Base-by-base conservation (phyloP, 1,140 invertebrate genomes). In the Drosophila repleta region DNA sequence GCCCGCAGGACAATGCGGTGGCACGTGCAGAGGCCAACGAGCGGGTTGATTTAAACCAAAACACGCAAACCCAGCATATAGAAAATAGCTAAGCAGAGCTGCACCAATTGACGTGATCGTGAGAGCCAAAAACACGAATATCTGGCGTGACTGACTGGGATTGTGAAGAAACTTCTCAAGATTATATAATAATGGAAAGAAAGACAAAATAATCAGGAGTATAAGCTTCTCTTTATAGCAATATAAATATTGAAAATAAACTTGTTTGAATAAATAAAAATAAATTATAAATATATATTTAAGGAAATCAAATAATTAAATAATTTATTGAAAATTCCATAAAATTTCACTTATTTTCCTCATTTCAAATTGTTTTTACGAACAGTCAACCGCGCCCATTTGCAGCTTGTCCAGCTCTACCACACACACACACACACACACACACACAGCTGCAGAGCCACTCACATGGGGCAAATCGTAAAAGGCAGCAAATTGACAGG, bases 401-500 rank as follows among this genome's bases (percentile, higher is more conserved):
- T 43, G n/a, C 17, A 46, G 17, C 13, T 56, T 55, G 37, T 46
- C 21, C 17, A 49, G 45, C 18, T 13, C 58, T 39, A 35, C 67
- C 48, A 41, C 60, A 41, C 57, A 8, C 24, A 45, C 39, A 48
- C 15, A 49, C 10, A 49, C 15, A 43, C 53, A 35, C 62, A 10
- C 29, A 29, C 29, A 29, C 7, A 29, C 29, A 8, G 1, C 6
- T 29, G 29, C 61, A 4, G 10, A 37, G 21, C 67, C 61, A 62
- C 58, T 70, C 64, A 63, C 49, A 48, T 60, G 65, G 74, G 76
- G 60, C 55, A 69, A 60, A 78, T 87, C 55, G 53, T 63, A 49
- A 65, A 67, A 67, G 52, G 57, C 64, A 61, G 64, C 78, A 75
- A 77, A 89, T 89, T 84, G 85, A 89, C 84, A 74, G 69, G 51